Evolutionary conservation across 2,797 vertebrate genomes (phyloP).

Genomic region (Sebastiscus albofasciatus): DNA sequence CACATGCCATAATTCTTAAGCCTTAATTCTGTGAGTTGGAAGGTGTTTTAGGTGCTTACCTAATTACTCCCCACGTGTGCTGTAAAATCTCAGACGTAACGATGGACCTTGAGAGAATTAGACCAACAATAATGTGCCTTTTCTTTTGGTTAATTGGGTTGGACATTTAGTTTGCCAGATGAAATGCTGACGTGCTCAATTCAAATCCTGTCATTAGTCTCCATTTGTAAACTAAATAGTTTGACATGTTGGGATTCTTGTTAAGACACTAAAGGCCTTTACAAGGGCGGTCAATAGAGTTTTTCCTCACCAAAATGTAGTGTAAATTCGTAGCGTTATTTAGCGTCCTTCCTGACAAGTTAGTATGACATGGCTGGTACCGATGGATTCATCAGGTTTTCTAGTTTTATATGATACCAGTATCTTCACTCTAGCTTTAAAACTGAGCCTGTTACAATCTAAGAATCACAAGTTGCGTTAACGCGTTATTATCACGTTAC

Average conservation of each 20-base stretch:
- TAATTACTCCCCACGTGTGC: background rate
- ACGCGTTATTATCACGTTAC: too few species aligned
- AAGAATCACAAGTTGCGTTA: too few species aligned
- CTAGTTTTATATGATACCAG: too few species aligned
- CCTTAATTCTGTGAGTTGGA: conserved; percentile 1
- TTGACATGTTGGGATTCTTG: background rate
- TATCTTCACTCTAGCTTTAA: too few species aligned
- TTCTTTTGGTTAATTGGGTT: background rate
- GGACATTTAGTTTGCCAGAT: background rate
- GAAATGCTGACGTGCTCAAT: background rate
- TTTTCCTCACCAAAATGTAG: too few species aligned
- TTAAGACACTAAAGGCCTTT: background rate
- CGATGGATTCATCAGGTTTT: too few species aligned
- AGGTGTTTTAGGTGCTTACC: background rate
- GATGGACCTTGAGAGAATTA: background rate
- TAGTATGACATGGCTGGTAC: too few species aligned
- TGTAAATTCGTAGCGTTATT: too few species aligned
- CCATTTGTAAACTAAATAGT: background rate
- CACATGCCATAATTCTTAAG: background rate
- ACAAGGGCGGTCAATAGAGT: too few species aligned
- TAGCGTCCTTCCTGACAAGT: too few species aligned
- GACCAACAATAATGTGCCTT: conserved; percentile 12
- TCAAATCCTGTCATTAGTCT: background rate
- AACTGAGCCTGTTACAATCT: too few species aligned
- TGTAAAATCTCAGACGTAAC: conserved; percentile 26